Evolutionary conservation across 2,888 invertebrate genomes (phyloP).

Genomic region (Seira musarum): DNA sequence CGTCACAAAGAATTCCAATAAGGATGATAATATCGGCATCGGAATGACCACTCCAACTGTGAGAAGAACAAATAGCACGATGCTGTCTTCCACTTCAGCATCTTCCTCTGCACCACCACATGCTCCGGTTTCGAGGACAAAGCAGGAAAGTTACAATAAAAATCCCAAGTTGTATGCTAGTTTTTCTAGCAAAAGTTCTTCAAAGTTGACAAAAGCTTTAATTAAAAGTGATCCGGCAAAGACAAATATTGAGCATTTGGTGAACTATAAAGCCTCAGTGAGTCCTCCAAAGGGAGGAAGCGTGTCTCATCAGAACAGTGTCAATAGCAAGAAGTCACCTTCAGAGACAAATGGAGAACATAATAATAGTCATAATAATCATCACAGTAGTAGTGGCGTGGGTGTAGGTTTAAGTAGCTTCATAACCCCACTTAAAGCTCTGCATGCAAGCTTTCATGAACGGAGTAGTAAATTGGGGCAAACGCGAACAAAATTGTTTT

Average conservation of each 20-base stretch:
- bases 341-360: conserved; percentile 37
- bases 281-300: conserved; percentile 35
- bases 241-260: conserved; percentile 68
- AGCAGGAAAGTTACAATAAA: conserved; percentile 44
- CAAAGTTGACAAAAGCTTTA: conserved; percentile 61
- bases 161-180: conserved; percentile 67
- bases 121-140: conserved; percentile 21
- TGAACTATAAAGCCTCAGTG: conserved; percentile 49
- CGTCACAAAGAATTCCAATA: conserved; percentile 32
- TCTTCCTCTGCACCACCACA: conserved; percentile 38
- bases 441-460: conserved; percentile 66
- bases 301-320: conserved; percentile 3
- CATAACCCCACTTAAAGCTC: conserved; percentile 63
- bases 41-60: conserved; percentile 44
- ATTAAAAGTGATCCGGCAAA: conserved; percentile 65
- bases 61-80: conserved; percentile 53
- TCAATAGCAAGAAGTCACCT: conserved; percentile 41
- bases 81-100: conserved; percentile 43
- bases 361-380: conserved; percentile 27
- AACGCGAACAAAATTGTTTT: conserved; percentile 63
- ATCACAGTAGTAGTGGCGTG: conserved; percentile 20
- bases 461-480: conserved; percentile 61
- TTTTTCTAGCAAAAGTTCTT: conserved; percentile 63
- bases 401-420: conserved; percentile 58
- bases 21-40: conserved; percentile 19